phyloP scores from a whole-genome alignment of 2,113 vertebrate species.

The Alethe diademata region DNA sequence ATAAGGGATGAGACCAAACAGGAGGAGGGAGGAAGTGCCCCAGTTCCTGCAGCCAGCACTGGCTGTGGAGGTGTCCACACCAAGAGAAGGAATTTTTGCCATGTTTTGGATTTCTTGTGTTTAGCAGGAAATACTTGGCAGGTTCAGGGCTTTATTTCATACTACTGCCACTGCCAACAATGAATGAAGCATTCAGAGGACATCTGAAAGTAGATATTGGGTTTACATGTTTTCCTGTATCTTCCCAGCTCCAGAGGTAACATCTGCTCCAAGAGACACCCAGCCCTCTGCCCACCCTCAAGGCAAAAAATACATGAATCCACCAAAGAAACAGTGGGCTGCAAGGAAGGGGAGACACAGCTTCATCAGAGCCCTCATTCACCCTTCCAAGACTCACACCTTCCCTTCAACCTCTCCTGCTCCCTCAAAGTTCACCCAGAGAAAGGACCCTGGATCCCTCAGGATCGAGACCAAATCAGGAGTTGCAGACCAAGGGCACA shows the following conservation, averaged over 20 bases:
- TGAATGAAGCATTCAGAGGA: rapidly evolving
- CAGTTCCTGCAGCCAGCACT: rapidly evolving
- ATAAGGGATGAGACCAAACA: background rate
- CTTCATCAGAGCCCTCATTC: background rate
- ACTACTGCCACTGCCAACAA: background rate
- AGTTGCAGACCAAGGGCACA: rapidly evolving
- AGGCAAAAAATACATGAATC: background rate
- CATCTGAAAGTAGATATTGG: background rate
- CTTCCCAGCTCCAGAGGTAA: background rate
- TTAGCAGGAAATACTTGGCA: background rate
- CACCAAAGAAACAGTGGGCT: background rate
- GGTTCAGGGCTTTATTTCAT: background rate
- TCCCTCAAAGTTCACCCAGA: background rate
- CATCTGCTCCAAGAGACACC: background rate
- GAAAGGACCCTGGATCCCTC: background rate
- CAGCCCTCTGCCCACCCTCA: background rate
- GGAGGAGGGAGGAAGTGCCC: background rate
- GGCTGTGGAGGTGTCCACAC: background rate
- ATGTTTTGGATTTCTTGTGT: background rate
- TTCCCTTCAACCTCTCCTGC: background rate
- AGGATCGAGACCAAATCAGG: background rate
- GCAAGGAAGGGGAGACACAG: background rate
- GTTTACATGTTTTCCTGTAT: background rate
- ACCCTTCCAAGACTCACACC: rapidly evolving
- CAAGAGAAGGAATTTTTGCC: background rate